Conservation (phyloP, 2,113 vertebrate genomes). For the Oncorhynchus clarkii region DNA sequence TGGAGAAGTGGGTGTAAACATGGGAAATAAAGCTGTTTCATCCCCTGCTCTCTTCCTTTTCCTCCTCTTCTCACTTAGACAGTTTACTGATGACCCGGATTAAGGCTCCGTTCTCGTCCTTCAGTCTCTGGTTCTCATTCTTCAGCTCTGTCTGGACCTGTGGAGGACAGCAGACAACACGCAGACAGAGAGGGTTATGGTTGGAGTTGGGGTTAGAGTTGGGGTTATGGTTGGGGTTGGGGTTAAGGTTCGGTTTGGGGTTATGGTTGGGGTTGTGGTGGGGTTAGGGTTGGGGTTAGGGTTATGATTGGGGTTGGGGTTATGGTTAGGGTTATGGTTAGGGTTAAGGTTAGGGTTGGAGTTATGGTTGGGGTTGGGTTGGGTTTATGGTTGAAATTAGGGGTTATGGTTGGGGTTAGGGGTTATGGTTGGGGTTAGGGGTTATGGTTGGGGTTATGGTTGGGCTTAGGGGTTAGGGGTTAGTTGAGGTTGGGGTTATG, state of each 20-base stretch:
- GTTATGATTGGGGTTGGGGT: slow-evolving; percentile 41
- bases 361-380: too few species aligned
- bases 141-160: slow-evolving; percentile 83
- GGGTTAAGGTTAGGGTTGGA: too few species aligned
- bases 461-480: not conserved
- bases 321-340: not conserved
- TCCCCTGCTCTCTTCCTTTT: slow-evolving; percentile 10
- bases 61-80: slow-evolving; percentile 84
- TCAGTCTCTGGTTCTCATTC: slow-evolving; percentile 90
- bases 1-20: not conserved
- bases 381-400: too few species aligned
- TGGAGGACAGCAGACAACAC: not conserved
- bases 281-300: not conserved
- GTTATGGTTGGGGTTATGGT: too few species aligned
- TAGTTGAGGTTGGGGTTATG: not conserved
- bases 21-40: not conserved
- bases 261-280: too few species aligned
- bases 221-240: too few species aligned
- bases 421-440: not conserved
- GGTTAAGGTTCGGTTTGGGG: too few species aligned
- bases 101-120: slow-evolving; percentile 89
- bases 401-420: too few species aligned
- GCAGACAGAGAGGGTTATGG: slow-evolving; percentile 9
- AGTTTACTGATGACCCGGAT: slow-evolving; percentile 95
- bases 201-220: slow-evolving; percentile 32